phyloP scores from a whole-genome alignment of 2,888 invertebrate species.

The Creontiades dilutus region DNA sequence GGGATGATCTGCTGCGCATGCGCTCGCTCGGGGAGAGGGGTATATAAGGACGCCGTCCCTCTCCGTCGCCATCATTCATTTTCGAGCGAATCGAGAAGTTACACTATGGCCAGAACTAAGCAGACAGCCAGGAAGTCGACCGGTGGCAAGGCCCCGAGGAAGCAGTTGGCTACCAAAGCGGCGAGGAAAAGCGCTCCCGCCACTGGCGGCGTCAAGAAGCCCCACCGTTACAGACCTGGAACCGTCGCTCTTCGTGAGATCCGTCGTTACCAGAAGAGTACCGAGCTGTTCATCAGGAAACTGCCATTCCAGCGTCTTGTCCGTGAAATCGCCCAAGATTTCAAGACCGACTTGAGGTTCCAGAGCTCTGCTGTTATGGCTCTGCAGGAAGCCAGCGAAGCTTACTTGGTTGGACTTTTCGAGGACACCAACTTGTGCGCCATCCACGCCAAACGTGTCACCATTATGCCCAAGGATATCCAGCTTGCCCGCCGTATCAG shows the following conservation, averaged over 20 bases:
- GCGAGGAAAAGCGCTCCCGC: too few relatives aligned
- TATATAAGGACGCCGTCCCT: too few relatives aligned
- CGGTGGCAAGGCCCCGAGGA: too few relatives aligned
- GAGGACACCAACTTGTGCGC: conserved; percentile 89
- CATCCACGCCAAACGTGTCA: conserved; percentile 86
- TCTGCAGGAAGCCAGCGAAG: conserved; percentile 81
- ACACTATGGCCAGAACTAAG: too few relatives aligned
- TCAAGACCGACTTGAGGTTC: conserved; percentile 97
- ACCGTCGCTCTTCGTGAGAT: conserved; percentile 98
- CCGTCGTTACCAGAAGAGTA: conserved; percentile 97
- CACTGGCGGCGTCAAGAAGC: too few relatives aligned
- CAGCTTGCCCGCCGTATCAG: conserved; percentile 79
- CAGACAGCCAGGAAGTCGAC: too few relatives aligned
- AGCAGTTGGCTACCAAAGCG: too few relatives aligned
- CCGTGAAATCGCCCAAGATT: conserved; percentile 98
- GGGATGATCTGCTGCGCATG: too few relatives aligned
- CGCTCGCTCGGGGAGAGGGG: too few relatives aligned
- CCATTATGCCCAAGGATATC: conserved; percentile 84
- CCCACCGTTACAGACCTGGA: conserved; percentile 94
- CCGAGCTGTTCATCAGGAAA: conserved; percentile 96
- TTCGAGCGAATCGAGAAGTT: too few relatives aligned
- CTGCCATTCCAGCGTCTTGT: conserved; percentile 97
- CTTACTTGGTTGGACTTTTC: conserved; percentile 85
- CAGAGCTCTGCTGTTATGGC: conserved; percentile 87
- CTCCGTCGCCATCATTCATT: too few relatives aligned